Base-by-base conservation (phyloP, 2,888 invertebrate genomes). In the Fragum whitleyi region DNA sequence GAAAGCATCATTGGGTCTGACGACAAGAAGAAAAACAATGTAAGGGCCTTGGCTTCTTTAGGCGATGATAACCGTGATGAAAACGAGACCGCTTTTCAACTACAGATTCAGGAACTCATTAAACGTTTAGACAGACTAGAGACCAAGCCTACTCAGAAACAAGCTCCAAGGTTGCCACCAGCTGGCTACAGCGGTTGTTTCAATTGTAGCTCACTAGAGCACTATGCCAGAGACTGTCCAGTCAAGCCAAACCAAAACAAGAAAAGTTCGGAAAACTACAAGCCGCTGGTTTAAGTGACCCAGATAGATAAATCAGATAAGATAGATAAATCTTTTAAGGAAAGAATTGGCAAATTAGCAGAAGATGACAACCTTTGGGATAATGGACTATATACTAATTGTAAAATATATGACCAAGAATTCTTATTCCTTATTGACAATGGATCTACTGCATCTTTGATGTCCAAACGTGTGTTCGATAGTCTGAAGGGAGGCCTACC, bases 241-340 rank as follows among this genome's bases (percentile, higher is more conserved):
- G 21, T 21, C 19, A 53, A 53, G 53, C 53, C 53, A 6, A 53
- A 16, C n/a, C 65, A 65, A 36, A 26, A 51, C 16, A 36, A 29
- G 53, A 51, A 29, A 55, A n/a, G n/a, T n/a, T 70, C 55, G 70
- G 70, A 70, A 70, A 70, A 55, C 55, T 70, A 11, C 32, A 70
- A 53, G 32, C 70, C 70, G 70, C 70, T 70, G 53, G 55, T 28
- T n/a, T n/a, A n/a, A n/a, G n/a, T n/a, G n/a, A n/a, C n/a, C n/a
- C n/a, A n/a, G n/a, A n/a, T n/a, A n/a, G n/a, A n/a, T n/a, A n/a
- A n/a, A n/a, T n/a, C 53, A 70, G 70, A 29, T 53, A 55, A 32
- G 16, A 19, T 28, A 11, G 19, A 32, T n/a, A 29, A 51, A 21
- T 6, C 19, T 11, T 6, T 53, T 53, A 53, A 5, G n/a, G 53